Conservation (phyloP, 2,797 vertebrate genomes). For the Enteromius mattozi region DNA sequence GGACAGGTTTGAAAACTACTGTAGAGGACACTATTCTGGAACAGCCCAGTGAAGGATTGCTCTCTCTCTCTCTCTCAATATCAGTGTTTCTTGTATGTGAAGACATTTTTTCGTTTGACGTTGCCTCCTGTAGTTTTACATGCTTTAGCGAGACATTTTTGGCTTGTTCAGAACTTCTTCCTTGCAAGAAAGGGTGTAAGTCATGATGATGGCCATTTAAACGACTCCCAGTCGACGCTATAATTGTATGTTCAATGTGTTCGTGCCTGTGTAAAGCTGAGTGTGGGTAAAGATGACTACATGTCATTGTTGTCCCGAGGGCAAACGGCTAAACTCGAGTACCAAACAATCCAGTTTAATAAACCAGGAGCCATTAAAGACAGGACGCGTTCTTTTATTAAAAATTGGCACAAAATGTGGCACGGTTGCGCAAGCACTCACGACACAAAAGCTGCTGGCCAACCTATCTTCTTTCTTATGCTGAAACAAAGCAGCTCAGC, state of each 20-base stretch:
- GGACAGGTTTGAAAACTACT: too few species aligned
- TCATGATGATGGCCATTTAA: not conserved
- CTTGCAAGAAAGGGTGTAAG: not conserved
- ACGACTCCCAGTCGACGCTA: not conserved
- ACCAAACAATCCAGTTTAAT: slow-evolving; percentile 3
- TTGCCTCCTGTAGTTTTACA: not conserved
- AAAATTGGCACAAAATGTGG: not conserved
- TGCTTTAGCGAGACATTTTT: not conserved
- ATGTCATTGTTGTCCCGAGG: not conserved
- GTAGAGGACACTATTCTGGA: not conserved
- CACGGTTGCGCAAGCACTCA: not conserved
- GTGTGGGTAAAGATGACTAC: not conserved
- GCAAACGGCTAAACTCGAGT: not conserved
- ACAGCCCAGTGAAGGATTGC: not conserved
- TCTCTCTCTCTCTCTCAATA: too few species aligned
- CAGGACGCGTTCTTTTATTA: not conserved
- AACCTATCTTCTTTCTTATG: not conserved
- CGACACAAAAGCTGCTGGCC: not conserved
- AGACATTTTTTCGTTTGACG: not conserved
- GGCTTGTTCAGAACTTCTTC: not conserved
- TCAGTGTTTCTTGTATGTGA: not conserved
- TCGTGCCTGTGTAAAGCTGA: not conserved
- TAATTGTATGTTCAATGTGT: not conserved
- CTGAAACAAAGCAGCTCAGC: not conserved
- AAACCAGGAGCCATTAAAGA: not conserved